Evolutionary conservation across 2,888 invertebrate genomes (phyloP).

Genomic region (Exephanes ischioxanthus): DNA sequence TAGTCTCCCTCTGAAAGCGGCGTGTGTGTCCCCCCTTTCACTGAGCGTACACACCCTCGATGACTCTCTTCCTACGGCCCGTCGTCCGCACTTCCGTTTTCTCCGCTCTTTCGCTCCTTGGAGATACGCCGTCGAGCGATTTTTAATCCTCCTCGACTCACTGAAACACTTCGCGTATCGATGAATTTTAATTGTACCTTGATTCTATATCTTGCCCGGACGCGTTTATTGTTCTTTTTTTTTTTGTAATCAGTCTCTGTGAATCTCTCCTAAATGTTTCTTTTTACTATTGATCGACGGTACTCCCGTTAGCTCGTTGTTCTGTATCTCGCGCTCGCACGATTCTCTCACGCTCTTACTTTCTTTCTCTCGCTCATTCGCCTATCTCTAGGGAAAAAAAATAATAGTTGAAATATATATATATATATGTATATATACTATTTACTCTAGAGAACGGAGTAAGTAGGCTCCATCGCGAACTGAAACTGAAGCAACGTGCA

Average conservation of each 20-base stretch:
- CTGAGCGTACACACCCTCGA: conserved; percentile 11
- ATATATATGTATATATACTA: conserved; percentile 5
- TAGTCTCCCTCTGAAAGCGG: conserved; percentile 13
- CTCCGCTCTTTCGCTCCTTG: conserved; percentile 49
- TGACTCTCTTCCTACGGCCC: conserved; percentile 65
- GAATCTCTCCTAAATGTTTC: neutral
- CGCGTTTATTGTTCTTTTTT: conserved; percentile 10
- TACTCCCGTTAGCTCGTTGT: conserved; percentile 1
- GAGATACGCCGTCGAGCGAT: conserved; percentile 4
- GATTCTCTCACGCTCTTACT: neutral
- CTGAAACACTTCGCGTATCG: conserved; percentile 2
- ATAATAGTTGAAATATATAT: neutral
- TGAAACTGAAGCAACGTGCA: conserved; percentile 82
- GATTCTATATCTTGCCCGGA: neutral
- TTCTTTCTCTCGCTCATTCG: neutral
- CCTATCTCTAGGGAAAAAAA: conserved; percentile 28
- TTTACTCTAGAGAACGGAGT: conserved; percentile 45
- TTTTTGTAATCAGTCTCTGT: conserved; percentile 39
- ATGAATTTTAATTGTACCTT: neutral
- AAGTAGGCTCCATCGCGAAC: conserved; percentile 78
- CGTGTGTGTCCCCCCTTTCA: conserved; percentile 35
- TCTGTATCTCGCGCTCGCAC: neutral
- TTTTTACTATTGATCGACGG: conserved; percentile 10
- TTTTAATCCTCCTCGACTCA: conserved; percentile 16
- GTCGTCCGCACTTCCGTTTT: conserved; percentile 66